These are phyloP conservation scores for Smutsia temminckii DNA, from an alignment of 2,797 vertebrate genomes.

Conservation along the genomic window DNA sequence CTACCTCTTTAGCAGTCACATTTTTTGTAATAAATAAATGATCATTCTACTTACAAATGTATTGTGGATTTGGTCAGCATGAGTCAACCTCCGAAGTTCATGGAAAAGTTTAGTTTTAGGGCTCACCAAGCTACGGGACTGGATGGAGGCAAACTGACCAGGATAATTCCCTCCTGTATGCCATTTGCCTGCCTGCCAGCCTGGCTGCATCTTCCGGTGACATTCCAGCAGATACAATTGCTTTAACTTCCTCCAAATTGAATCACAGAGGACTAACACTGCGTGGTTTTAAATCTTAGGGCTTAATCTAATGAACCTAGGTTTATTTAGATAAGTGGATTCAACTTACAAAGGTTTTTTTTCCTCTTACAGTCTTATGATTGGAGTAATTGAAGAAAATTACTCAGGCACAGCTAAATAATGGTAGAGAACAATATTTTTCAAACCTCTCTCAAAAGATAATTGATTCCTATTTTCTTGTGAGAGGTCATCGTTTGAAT, in stretches of 20 bases:
- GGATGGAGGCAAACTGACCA: not conserved
- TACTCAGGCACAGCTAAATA: not conserved
- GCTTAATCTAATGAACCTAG: not conserved
- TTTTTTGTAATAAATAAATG: not conserved
- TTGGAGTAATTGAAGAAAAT: not conserved
- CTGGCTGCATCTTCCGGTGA: not conserved
- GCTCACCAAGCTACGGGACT: fast-evolving
- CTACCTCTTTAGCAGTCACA: not conserved
- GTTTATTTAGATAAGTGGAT: not conserved
- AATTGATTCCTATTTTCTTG: not conserved
- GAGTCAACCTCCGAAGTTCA: not conserved
- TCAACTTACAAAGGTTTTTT: not conserved
- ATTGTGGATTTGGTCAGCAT: not conserved
- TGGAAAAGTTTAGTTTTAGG: not conserved
- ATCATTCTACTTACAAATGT: not conserved
- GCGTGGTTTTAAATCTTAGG: not conserved
- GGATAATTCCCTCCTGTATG: not conserved
- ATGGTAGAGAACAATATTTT: not conserved
- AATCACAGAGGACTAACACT: not conserved
- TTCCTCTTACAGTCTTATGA: not conserved
- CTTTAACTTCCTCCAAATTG: not conserved
- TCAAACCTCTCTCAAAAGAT: not conserved
- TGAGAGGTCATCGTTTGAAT: not conserved
- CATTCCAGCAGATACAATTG: fast-evolving
- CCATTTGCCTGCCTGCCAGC: not conserved